phyloP scores from a whole-genome alignment of 2,113 vertebrate genomes.

The Tretioscincus oriximinensis region DNA sequence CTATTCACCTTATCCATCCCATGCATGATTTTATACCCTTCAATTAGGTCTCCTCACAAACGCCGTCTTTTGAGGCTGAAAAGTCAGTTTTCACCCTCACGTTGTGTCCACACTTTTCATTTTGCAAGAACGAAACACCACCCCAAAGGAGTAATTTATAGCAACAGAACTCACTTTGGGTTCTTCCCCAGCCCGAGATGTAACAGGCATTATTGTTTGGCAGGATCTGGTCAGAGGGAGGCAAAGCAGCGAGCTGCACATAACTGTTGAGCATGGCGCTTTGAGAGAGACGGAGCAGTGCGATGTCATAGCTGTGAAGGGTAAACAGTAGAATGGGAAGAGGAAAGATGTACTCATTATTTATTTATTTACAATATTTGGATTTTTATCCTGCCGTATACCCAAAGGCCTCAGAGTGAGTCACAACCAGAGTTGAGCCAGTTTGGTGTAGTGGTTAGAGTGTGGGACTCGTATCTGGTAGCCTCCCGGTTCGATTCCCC shows the following conservation, averaged over 20 bases:
- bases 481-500: no score
- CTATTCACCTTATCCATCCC: no score
- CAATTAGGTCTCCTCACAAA: no score
- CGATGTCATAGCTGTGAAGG: conserved; percentile 82
- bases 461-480: no score
- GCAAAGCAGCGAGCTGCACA: conserved; percentile 79
- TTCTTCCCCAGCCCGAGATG: conserved; percentile 88
- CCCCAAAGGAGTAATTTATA: not conserved
- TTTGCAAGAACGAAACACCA: no score
- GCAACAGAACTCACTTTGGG: conserved; percentile 76
- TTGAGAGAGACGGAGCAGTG: conserved; percentile 78
- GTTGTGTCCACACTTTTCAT: not conserved
- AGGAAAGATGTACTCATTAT: not conserved
- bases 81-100: not conserved
- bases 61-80: no score
- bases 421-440: no score
- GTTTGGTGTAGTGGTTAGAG: no score
- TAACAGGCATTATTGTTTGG: conserved; percentile 81
- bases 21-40: no score
- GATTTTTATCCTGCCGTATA: no score
- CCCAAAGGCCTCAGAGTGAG: no score
- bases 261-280: conserved; percentile 75
- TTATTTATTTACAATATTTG: no score
- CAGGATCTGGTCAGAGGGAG: conserved; percentile 74
- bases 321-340: not conserved